A percentile compares a stretch with the other conserved stretches of the same genome.
phyloP scores from a whole-genome alignment of 2,113 vertebrate genomes.

The rat (Rattus norvegicus) region DNA sequence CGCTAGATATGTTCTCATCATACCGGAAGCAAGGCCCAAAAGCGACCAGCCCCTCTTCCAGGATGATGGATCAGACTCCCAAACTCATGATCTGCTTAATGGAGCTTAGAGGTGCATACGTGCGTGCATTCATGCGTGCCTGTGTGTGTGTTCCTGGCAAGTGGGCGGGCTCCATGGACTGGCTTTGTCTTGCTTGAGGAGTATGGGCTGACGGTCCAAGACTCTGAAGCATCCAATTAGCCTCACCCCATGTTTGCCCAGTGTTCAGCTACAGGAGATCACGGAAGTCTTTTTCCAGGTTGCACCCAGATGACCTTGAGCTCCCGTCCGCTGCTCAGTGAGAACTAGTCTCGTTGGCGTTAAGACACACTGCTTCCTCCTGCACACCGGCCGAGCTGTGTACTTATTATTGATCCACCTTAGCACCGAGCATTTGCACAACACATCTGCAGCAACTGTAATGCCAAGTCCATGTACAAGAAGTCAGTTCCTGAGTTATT shows the following conservation, averaged over 20 bases:
- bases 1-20: not conserved
- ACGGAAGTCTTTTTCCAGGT: not conserved
- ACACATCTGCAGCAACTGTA: not conserved
- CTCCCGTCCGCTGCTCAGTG: not conserved
- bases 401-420: not conserved
- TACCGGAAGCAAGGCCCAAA: not conserved
- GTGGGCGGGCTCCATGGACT: not conserved
- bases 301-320: not conserved
- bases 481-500: not conserved
- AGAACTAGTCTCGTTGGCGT: not conserved
- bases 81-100: not conserved
- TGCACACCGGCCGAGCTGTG: not conserved
- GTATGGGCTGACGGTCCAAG: not conserved
- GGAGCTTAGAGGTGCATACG: not conserved
- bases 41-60: not conserved
- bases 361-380: slow-evolving; percentile 1
- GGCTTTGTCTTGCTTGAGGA: not conserved
- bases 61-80: not conserved
- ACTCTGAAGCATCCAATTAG: not conserved
- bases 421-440: not conserved
- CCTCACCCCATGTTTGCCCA: not conserved
- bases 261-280: not conserved
- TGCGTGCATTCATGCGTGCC: not conserved
- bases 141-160: not conserved
- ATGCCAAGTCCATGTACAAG: slow-evolving; percentile 3